Evolutionary conservation across 2,888 invertebrate genomes (phyloP), one percentile per base, ranked within the genome.

Genomic region (Phania funesta): DNA sequence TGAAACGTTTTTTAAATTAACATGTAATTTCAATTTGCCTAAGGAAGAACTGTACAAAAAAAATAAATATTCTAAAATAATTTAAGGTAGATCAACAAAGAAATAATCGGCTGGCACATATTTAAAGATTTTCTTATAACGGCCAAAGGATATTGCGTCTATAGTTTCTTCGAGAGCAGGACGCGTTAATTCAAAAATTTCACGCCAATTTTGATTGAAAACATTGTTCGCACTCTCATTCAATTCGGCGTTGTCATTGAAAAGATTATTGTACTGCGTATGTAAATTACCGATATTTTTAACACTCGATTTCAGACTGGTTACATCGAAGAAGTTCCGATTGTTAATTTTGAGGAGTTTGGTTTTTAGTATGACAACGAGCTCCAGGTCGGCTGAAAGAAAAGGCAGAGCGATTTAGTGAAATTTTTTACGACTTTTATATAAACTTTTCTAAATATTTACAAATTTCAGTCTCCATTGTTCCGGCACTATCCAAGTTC

Each of bases 191-290:
- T 94, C 94, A 0, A 93, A 93, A 1, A 94, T 93, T 50, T 94
- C 93, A 26, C 93, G 92, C 95, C 95, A 95, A 88, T 94, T 95
- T 13, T 93, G 93, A 87, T 95, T 95, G 83, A 95, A 91, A 84
- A 95, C 93, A 7, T 92, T 92, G 86, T 95, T 94, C 2, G 94
- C 94, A 84, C 93, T 93, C 52, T 94, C 93, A 92, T 94, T 94
- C 11, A 89, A 83, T 1, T 86, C 85, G 7, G 77, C 82, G 48
- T 87, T 85, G 16, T 85, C 86, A 5, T 80, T 81, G 86, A 95
- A 94, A 26, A 95, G 90, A 90, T 95, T 94, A 56, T 93, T 92
- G 92, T 95, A 93, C 67, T 93, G 91, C 80, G 94, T 89, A 88
- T 92, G 92, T 58, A 95, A 90, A 20, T 93, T 93, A 24, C 93